Evolutionary conservation across 2,797 vertebrate species (phyloP).

Genomic region (Dermochelys coriacea): DNA sequence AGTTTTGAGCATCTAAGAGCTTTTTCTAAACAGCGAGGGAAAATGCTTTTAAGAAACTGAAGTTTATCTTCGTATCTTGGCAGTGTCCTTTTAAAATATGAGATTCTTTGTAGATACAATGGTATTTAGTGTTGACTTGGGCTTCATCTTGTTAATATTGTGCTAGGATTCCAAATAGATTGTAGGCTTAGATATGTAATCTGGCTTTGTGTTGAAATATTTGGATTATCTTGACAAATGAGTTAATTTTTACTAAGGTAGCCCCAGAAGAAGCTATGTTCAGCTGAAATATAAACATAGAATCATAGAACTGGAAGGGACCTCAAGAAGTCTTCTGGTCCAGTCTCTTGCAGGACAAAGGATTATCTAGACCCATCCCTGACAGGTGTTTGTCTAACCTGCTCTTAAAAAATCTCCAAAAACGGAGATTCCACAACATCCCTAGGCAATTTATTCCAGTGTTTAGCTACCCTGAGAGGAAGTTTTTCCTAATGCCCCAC

Average conservation of each 20-base stretch:
- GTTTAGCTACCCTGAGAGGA: too few relatives aligned
- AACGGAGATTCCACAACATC: too few relatives aligned
- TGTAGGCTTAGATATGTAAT: not conserved
- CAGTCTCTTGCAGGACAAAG: not conserved
- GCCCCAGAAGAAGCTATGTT: not conserved
- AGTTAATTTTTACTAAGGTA: not conserved
- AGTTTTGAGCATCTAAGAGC: not conserved
- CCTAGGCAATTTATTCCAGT: too few relatives aligned
- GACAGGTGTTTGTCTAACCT: too few relatives aligned
- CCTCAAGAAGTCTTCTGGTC: too few relatives aligned
- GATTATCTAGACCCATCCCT: too few relatives aligned
- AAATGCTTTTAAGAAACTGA: not conserved
- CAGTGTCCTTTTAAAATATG: not conserved
- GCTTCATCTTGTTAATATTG: too few relatives aligned
- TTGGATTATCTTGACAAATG: not conserved
- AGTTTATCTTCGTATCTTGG: not conserved
- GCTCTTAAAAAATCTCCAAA: too few relatives aligned
- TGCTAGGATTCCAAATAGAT: not conserved
- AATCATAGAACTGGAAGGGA: not conserved
- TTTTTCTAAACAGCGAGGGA: not conserved
- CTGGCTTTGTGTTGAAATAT: not conserved
- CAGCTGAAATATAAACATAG: not conserved
- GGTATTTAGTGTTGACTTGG: not conserved
- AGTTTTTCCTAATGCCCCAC: too few relatives aligned
- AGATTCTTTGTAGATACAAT: not conserved